These are phyloP conservation scores for Oreotrochilus melanogaster DNA, from an alignment of 2,113 vertebrate genomes.

Conservation along the genomic window DNA sequence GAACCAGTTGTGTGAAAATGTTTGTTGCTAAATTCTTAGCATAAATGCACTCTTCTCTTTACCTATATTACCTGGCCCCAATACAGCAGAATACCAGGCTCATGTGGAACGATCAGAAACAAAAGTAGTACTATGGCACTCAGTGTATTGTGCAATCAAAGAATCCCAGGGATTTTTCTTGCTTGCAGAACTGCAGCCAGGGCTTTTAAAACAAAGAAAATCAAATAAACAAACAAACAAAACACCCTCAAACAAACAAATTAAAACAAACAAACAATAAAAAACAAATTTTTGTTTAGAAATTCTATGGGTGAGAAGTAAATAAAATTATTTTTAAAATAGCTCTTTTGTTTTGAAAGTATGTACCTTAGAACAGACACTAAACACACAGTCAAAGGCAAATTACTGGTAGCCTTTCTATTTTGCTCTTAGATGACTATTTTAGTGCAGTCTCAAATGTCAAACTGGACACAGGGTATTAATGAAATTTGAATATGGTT, in stretches of 20 bases:
- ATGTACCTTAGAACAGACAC: not conserved
- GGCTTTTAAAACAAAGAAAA: not conserved
- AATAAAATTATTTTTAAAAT: not conserved
- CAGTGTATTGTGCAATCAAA: not conserved
- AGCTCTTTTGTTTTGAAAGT: not conserved
- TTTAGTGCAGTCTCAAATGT: not conserved
- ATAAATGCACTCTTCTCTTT: not conserved
- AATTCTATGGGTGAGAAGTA: too few relatives aligned
- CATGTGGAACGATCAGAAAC: not conserved
- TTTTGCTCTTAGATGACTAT: not conserved
- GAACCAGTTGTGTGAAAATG: not conserved
- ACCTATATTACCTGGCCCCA: not conserved
- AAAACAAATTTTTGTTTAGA: too few relatives aligned
- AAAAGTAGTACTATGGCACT: not conserved
- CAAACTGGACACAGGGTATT: not conserved
- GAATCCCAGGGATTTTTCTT: not conserved
- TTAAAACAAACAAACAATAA: too few relatives aligned
- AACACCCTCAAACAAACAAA: too few relatives aligned
- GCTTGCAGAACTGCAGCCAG: not conserved
- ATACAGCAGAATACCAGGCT: not conserved
- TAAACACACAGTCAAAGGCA: not conserved
- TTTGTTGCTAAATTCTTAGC: not conserved
- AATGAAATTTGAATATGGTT: not conserved
- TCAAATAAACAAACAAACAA: too few relatives aligned
- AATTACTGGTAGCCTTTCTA: not conserved